Evolutionary conservation across 2,113 vertebrate species (phyloP).

Genomic region (Equus przewalskii): DNA sequence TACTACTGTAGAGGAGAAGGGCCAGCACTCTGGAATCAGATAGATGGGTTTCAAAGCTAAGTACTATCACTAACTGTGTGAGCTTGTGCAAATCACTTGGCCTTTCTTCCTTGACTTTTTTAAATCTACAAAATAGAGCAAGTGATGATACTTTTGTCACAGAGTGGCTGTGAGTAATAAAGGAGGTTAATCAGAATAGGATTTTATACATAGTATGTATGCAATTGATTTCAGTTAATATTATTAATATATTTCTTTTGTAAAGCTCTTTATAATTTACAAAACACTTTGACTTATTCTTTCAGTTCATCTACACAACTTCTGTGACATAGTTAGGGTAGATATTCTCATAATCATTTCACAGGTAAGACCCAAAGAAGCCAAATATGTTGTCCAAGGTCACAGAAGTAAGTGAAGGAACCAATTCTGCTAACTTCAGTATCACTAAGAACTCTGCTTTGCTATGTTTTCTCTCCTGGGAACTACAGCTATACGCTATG

Average conservation of each 20-base stretch:
- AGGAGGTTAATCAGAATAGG: background rate
- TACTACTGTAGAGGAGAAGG: background rate
- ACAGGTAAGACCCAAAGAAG: background rate
- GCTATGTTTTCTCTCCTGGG: no score
- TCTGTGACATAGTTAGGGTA: background rate
- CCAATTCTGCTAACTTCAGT: background rate
- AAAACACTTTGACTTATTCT: background rate
- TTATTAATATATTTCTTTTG: background rate
- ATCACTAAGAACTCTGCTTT: background rate
- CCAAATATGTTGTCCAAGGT: background rate
- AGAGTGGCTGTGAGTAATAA: background rate
- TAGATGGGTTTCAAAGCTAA: background rate
- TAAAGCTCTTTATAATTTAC: background rate
- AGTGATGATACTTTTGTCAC: background rate
- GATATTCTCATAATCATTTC: background rate
- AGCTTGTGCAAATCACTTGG: background rate
- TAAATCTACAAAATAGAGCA: background rate
- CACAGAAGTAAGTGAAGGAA: background rate
- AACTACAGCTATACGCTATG: background rate
- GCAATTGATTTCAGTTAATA: background rate
- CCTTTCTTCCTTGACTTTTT: background rate
- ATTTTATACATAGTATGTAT: background rate
- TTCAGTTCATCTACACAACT: background rate
- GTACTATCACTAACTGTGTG: background rate
- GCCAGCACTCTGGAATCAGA: background rate